Evolutionary conservation across 2,113 vertebrate genomes (phyloP), one percentile per base, ranked within the genome.

Genomic region (Entosphenus tridentatus): DNA sequence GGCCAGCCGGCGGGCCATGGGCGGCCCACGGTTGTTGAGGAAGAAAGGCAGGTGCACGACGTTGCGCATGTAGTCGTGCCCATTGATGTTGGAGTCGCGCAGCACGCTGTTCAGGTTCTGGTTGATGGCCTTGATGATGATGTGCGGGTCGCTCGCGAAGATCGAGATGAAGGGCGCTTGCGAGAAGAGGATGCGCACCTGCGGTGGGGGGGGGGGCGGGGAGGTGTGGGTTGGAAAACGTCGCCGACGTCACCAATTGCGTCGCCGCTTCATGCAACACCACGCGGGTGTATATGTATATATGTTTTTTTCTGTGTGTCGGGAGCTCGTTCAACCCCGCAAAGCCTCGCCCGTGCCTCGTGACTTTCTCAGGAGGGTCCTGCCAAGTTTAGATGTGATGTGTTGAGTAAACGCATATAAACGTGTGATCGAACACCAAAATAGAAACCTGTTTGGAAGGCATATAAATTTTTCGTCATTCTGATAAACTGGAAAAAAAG

Each of bases 101-200:
- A 98, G 82, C 72, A 98, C 93, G 3, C 89, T 96, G 75, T 87
- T 96, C 70, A 98, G 87, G 79, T 98, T 98, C 80, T 98, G 92
- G 78, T 98, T 98, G 76, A 98, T 95, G 54, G 93, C 93, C 77
- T 98, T 98, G 73, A 98, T 98, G 69, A 98, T 98, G 62, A 98
- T 98, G 72, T 98, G 93, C 1, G 93, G 92, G 71, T 98, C 93
- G 68, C 93, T 98, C 57, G 92, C 93, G 77, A 98, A 98, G 76
- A 98, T 85, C 72, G 93, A 89, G 74, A 98, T 96, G 73, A 96
- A 98, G 0, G 93, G 93, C 12, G 91, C 93, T 77, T 96, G 96
- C 8, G 93, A 98, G 79, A 98, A 98, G 70, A 98, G 77, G 68
- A 96, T 82, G 73, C 93, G 80, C 16, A 98, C 89, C 93, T 98